Evolutionary conservation across 2,113 vertebrate genomes (phyloP), one percentile per base, ranked within the genome.

Genomic region (Phaethon lepturus): DNA sequence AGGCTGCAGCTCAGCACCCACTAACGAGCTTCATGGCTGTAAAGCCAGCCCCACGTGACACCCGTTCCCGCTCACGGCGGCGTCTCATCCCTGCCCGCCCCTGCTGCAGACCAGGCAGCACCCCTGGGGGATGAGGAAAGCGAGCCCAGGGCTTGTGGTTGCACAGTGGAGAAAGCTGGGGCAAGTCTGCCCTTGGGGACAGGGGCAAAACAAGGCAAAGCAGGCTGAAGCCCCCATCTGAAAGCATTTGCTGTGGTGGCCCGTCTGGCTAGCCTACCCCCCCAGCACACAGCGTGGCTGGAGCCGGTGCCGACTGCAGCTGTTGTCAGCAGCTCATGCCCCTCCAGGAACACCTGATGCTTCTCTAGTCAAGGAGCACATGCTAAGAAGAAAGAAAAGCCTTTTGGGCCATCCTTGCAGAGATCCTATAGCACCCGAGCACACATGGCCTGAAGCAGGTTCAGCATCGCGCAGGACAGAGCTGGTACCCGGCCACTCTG

Each of bases 41-140:
- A 14, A 69, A 86, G 42, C 50, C 66, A 89, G 47, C 24, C 16
- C 47, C 72, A 22, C 1, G 5, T 0, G 2, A 63, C 47, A 22
- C 22, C 19, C 2, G 3, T 49, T 76, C 49, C 49, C 63, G 77
- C 68, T 79, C 0, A 0, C 1, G 4, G 73, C 33, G 47, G 42
- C 50, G 42, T 45, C 60, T 68, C 60, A 63, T 45, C 40, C 66
- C 64, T 83, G 28, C 22, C 13, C 6, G 33, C 20, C 25, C 38
- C 31, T 53, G 24, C 59, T 63, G 38, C 67, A 53, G 45, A n/a
- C 9, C 23, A 62, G 23, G 38, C 53, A 78, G 77, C 52, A 79
- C 3, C 25, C 44, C 11, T 1, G 5, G 47, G 67, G 38, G 63
- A 52, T 0, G 5, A 35, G n/a, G 24, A 79, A 71, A 55, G 19